phyloP scores from a whole-genome alignment of 2,113 vertebrate genomes.

The Podarcis cretensis region DNA sequence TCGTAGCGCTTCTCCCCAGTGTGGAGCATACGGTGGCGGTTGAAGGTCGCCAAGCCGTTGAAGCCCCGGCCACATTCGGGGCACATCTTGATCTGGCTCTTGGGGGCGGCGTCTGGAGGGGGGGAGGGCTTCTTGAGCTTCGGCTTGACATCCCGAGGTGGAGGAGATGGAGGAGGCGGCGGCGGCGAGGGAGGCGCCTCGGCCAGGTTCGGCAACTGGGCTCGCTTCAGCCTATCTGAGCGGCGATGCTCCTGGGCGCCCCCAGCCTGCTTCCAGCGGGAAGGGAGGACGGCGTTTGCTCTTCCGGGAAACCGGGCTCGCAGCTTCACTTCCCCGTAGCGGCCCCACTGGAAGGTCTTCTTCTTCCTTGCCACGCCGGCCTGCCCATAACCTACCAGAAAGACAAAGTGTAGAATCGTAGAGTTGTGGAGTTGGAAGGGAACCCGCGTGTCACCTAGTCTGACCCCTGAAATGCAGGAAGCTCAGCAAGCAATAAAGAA shows the following conservation, averaged over 20 bases:
- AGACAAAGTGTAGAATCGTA: too few relatives aligned
- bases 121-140: too few relatives aligned
- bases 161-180: background rate
- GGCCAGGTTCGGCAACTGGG: accelerated
- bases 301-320: background rate
- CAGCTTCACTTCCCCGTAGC: background rate
- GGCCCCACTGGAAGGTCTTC: background rate
- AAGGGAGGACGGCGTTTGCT: background rate
- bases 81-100: background rate
- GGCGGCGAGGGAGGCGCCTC: background rate
- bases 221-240: background rate
- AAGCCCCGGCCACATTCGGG: background rate
- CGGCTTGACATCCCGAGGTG: background rate
- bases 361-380: background rate
- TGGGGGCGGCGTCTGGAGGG: accelerated
- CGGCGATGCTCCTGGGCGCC: accelerated
- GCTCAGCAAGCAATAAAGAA: too few relatives aligned
- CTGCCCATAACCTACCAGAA: background rate
- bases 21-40: background rate
- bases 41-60: background rate
- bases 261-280: background rate
- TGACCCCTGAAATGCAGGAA: too few relatives aligned
- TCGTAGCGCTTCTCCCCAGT: background rate
- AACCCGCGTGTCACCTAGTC: too few relatives aligned
- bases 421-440: too few relatives aligned